Conservation (phyloP, 2,888 invertebrate species). For the Campaea margaritaria region DNA sequence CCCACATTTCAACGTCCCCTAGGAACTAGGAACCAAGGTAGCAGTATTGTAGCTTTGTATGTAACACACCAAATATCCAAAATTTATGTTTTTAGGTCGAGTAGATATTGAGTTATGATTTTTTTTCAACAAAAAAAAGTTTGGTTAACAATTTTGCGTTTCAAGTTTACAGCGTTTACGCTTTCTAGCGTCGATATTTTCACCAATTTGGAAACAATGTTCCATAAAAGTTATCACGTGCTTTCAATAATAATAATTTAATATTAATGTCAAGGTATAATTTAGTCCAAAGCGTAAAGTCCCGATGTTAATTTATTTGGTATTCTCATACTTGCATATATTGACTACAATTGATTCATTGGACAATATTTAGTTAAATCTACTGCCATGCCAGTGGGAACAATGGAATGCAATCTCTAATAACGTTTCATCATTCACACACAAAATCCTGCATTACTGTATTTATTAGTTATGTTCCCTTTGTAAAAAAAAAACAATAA, state of each 20-base stretch:
- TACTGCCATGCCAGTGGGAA: neutral
- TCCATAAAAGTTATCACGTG: neutral
- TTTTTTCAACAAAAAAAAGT: no score
- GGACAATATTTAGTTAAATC: neutral
- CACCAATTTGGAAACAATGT: neutral
- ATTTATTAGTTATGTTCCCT: no score
- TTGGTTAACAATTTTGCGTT: no score
- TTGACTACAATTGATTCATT: constrained; percentile 7
- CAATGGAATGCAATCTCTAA: neutral
- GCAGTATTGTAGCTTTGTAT: no score
- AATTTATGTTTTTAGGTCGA: no score
- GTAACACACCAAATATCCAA: no score
- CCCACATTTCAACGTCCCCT: no score
- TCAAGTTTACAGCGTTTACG: no score
- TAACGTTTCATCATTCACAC: neutral
- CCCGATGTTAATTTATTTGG: neutral
- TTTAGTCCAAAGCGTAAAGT: neutral
- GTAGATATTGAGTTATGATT: no score
- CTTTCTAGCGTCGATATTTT: no score
- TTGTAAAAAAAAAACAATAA: neutral
- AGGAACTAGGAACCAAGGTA: no score
- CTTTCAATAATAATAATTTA: neutral
- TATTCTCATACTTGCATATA: neutral
- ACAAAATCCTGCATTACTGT: no score
- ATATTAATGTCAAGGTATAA: neutral